Evolutionary conservation across 2,113 vertebrate species (phyloP).

Genomic region (Antechinus flavipes): DNA sequence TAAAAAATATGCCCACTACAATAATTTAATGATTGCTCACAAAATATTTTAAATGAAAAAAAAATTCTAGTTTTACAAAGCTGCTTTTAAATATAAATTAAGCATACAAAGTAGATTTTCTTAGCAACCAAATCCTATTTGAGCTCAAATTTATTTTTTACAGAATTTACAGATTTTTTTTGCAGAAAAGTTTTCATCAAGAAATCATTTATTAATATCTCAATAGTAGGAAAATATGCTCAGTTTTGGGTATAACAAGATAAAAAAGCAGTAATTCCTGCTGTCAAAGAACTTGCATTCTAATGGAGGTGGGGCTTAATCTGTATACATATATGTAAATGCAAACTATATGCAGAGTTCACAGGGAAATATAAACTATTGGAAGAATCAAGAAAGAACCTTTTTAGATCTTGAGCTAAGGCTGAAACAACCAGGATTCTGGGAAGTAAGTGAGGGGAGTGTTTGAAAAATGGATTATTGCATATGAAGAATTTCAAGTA

Average conservation of each 20-base stretch:
- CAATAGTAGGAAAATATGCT: background rate
- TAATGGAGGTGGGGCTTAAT: background rate
- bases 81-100: background rate
- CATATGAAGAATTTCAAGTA: background rate
- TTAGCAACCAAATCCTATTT: background rate
- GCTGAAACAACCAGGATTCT: background rate
- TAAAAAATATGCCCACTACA: background rate
- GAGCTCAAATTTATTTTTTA: background rate
- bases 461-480: background rate
- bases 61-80: background rate
- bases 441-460: background rate
- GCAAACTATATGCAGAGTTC: background rate
- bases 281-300: background rate
- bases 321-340: background rate
- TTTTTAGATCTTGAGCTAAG: background rate
- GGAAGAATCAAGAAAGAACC: background rate
- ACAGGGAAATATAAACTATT: background rate
- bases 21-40: background rate
- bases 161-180: background rate
- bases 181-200: background rate
- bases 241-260: background rate
- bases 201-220: background rate
- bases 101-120: background rate
- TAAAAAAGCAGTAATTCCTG: background rate
- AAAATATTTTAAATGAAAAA: background rate